Percentiles rank a stretch among this genome's conserved stretches.
Evolutionary conservation across 2,888 invertebrate genomes (phyloP).

Genomic region (Amiota mariae): DNA sequence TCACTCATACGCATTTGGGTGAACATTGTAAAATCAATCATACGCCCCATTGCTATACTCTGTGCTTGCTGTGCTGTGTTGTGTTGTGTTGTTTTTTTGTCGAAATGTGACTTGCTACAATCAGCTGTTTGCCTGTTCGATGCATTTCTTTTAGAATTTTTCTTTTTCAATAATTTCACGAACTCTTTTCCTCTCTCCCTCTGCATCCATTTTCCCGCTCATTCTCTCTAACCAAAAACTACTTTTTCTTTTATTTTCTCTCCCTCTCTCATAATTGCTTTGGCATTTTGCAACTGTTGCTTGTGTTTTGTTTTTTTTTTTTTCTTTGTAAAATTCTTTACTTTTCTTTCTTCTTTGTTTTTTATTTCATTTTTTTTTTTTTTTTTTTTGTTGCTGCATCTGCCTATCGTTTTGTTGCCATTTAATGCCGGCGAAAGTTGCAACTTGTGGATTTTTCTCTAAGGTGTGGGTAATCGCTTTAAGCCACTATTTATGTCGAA

Average conservation of each 20-base stretch:
- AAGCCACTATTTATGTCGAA: no score
- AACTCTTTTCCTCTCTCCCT: neutral
- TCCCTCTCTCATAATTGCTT: neutral
- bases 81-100: no score
- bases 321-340: neutral
- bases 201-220: no score
- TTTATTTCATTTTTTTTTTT: no score
- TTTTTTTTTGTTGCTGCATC: no score
- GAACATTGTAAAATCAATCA: conserved; percentile 1
- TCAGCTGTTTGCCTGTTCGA: conserved; percentile 48
- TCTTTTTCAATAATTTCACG: neutral
- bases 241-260: neutral
- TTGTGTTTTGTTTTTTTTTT: neutral
- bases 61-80: neutral
- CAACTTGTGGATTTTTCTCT: conserved; percentile 49
- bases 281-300: conserved; percentile 55
- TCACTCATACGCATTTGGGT: neutral
- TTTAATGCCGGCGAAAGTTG: conserved; percentile 32
- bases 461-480: no score
- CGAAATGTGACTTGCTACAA: neutral
- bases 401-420: neutral
- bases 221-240: no score
- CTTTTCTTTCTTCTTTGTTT: no score
- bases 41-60: neutral
- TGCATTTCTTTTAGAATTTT: neutral